Base-by-base conservation (phyloP, 1,140 invertebrate species). In the Harpegnathos saltator region DNA sequence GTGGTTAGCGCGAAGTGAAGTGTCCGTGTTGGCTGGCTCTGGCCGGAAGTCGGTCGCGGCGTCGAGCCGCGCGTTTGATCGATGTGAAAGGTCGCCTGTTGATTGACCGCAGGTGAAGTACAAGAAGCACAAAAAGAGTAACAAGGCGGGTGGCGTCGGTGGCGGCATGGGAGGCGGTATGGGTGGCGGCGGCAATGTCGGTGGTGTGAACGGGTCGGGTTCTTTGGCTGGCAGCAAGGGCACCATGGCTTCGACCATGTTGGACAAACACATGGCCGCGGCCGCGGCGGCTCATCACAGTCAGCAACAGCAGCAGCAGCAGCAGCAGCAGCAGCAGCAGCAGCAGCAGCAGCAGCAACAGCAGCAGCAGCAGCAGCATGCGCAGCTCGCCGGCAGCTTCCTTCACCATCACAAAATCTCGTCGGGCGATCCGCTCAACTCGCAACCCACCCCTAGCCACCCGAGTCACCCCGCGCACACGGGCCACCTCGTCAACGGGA, bases 121-220 rank as follows among this genome's bases (percentile, higher is more conserved):
- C 95, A 99, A 99, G 95, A 99, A 99, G 94, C 98, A 99, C 94
- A 98, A 98, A 95, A 98, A 99, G 92, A 95, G 95, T 22, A 95
- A 95, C 86, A 95, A 95, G 91, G 95, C 94, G 91, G 95, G 95
- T 87, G 95, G 94, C 90, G 93, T 93, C 86, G 94, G 93, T 86
- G 91, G 91, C 77, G 95, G 90, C 74, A 95, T 94, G 89, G 92
- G 91, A 38, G 86, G 87, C 88, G 38, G 38, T 9, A 87, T 94
- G 93, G 88, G 94, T 90, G 82, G 93, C 88, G 85, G 89, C 3
- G 85, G 91, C 68, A 92, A 92, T 81, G 85, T 87, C 89, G 94
- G 92, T 68, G 94, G 92, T 87, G 93, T 92, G 33, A 94, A 94
- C 82, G 92, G 93, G 26, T 92, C 92, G 74, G 91, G 91, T 11